These are phyloP conservation scores for Baccha elongata DNA, from an alignment of 2,888 invertebrate species.

Conservation along the genomic window DNA sequence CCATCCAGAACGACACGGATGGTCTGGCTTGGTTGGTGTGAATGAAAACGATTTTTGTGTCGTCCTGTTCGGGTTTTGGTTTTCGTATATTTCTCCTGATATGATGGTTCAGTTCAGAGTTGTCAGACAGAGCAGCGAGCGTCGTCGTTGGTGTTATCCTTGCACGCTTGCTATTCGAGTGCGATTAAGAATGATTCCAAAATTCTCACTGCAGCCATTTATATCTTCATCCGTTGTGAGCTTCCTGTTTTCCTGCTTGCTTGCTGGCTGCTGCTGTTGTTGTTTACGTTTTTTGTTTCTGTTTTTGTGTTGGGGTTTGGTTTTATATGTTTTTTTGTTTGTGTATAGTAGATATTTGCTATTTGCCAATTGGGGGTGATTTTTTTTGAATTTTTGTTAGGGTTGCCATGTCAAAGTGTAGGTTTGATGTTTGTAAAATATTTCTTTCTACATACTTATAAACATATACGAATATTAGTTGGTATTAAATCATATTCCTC, in stretches of 20 bases:
- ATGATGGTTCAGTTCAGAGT: slow-evolving; percentile 12
- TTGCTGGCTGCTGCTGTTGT: too few relatives aligned
- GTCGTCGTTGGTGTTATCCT: slow-evolving; percentile 57
- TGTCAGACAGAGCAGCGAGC: slow-evolving; percentile 4
- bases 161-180: slow-evolving; percentile 72
- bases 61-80: slow-evolving; percentile 18
- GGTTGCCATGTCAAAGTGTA: slow-evolving; percentile 4
- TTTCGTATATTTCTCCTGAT: slow-evolving; percentile 8
- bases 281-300: slow-evolving; percentile 65
- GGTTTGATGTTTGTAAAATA: too few relatives aligned
- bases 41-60: slow-evolving; percentile 35
- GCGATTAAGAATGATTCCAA: slow-evolving; percentile 72
- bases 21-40: slow-evolving; percentile 55
- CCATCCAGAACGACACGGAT: slow-evolving; percentile 68
- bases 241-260: slow-evolving; percentile 70
- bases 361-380: slow-evolving; percentile 44
- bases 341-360: too few relatives aligned
- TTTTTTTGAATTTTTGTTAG: slow-evolving; percentile 14
- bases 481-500: too few relatives aligned
- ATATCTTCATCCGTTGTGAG: slow-evolving; percentile 72
- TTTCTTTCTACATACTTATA: too few relatives aligned
- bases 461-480: too few relatives aligned
- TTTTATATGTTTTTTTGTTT: slow-evolving; percentile 5
- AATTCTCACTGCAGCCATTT: slow-evolving; percentile 71
- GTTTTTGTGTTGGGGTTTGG: slow-evolving; percentile 27